phyloP scores from a whole-genome alignment of 2,888 invertebrate genomes.

The Cataglyphis cursor region DNA sequence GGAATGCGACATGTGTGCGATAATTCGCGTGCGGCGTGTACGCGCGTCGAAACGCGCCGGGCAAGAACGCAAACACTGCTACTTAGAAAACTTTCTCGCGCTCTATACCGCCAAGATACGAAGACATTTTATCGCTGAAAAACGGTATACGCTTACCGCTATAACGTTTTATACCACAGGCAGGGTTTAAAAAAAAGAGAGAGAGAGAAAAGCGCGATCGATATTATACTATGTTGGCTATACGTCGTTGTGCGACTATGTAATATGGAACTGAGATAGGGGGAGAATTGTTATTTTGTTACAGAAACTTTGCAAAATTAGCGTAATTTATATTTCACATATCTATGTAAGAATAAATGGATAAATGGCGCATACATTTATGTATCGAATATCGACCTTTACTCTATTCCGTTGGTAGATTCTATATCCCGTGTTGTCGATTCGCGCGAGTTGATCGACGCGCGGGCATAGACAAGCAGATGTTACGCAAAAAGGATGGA shows the following conservation, averaged over 20 bases:
- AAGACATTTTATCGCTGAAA: constrained; percentile 63
- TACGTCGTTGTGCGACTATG: not conserved
- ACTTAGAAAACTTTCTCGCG: constrained; percentile 66
- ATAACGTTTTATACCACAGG: constrained; percentile 20
- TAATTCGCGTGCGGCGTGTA: constrained; percentile 72
- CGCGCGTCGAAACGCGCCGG: constrained; percentile 68
- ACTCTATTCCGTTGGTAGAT: not conserved
- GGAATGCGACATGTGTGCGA: constrained; percentile 74
- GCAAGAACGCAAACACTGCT: constrained; percentile 68
- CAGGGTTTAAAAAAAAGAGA: not conserved
- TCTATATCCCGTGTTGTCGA: not conserved
- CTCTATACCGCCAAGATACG: constrained; percentile 51
- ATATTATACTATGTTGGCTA: constrained; percentile 21
- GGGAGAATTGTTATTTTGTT: constrained; percentile 27
- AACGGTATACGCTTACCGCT: not conserved
- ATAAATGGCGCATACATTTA: not conserved
- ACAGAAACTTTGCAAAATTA: constrained; percentile 30
- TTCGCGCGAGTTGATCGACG: constrained; percentile 34
- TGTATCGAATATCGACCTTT: constrained; percentile 15
- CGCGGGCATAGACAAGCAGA: constrained; percentile 19
- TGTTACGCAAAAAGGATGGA: constrained; percentile 65
- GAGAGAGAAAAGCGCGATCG: not conserved
- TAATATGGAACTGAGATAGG: not conserved
- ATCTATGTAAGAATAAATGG: not conserved
- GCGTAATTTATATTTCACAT: constrained; percentile 6